Percentiles rank a stretch among this genome's conserved stretches.
phyloP scores from a whole-genome alignment of 2,797 vertebrate genomes.

The Mus minutoides region DNA sequence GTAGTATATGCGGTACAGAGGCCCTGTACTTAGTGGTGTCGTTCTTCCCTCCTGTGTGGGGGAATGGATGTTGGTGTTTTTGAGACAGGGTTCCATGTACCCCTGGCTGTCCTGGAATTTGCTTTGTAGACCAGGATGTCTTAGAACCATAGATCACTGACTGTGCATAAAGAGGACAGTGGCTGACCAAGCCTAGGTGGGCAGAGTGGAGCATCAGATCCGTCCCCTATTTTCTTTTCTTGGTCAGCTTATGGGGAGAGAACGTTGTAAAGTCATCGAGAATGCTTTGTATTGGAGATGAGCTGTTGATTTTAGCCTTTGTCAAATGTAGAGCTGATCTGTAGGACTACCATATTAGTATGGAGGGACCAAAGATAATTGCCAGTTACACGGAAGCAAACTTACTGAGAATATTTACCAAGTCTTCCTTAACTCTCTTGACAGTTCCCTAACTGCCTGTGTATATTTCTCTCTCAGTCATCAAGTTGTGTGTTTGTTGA shows the following conservation, averaged over 20 bases:
- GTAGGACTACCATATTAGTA: neutral
- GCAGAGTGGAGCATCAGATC: neutral
- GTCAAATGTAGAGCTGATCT: neutral
- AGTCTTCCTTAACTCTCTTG: neutral
- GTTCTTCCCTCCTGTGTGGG: neutral
- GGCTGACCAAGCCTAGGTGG: neutral
- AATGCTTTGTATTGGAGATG: neutral
- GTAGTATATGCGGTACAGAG: neutral
- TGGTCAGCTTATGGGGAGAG: neutral
- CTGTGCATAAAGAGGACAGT: neutral
- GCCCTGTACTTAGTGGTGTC: neutral
- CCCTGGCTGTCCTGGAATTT: neutral
- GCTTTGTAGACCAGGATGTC: neutral
- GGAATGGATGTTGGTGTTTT: neutral
- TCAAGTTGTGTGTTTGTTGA: slow-evolving; percentile 18
- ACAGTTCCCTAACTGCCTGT: neutral
- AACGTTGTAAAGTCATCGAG: neutral
- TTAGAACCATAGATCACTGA: neutral
- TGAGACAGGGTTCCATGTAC: neutral
- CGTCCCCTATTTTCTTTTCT: neutral
- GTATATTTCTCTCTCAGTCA: slow-evolving; percentile 27
- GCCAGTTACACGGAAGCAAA: neutral
- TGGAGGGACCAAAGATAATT: neutral
- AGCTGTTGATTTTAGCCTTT: slow-evolving; percentile 26
- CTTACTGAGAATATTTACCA: neutral